Conservation (phyloP, 2,888 invertebrate species). For the Dichetophora obliterata region DNA sequence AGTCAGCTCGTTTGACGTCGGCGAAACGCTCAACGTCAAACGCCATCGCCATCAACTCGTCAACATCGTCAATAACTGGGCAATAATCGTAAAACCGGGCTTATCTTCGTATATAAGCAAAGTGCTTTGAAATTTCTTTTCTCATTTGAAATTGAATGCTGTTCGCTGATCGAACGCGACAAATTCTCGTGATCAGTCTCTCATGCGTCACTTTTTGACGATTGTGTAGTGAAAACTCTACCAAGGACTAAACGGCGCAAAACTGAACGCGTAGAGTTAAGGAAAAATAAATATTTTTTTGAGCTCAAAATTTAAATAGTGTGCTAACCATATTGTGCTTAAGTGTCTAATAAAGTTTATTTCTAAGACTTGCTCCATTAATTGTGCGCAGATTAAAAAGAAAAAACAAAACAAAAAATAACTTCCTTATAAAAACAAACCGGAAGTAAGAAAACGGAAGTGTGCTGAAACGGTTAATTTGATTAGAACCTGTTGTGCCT, state of each 20-base stretch:
- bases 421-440: background rate
- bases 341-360: too few relatives aligned
- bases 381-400: background rate
- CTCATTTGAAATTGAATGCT: conserved; percentile 65
- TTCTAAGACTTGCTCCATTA: too few relatives aligned
- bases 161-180: conserved; percentile 35
- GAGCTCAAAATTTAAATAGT: too few relatives aligned
- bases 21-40: too few relatives aligned
- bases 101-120: conserved; percentile 64
- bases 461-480: background rate
- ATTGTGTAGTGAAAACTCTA: background rate
- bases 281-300: too few relatives aligned
- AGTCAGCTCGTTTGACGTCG: too few relatives aligned
- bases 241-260: background rate
- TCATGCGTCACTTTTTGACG: background rate
- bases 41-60: too few relatives aligned
- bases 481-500: background rate
- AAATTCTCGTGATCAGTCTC: background rate
- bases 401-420: background rate
- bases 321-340: too few relatives aligned
- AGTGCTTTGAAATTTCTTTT: conserved; percentile 60
- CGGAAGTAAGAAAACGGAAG: conserved; percentile 16
- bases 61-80: conserved; percentile 24
- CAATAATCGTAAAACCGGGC: conserved; percentile 44
- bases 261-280: background rate